Conservation (phyloP, 1,140 invertebrate genomes). For the Andrena cerasifolii region DNA sequence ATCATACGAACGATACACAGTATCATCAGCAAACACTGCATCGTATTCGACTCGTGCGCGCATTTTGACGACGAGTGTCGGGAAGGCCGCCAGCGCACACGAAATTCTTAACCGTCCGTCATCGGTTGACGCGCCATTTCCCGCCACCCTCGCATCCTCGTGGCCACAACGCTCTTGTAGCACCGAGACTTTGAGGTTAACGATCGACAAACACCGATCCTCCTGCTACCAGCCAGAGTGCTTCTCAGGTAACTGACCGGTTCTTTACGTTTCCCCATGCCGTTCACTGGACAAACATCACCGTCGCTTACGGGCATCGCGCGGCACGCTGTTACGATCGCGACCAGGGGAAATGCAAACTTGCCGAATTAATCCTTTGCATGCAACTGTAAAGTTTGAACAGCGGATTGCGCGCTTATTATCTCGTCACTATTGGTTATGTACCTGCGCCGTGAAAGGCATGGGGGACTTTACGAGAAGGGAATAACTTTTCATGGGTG, state of each 20-base stretch:
- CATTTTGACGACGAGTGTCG: slow-evolving; percentile 58
- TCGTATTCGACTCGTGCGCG: slow-evolving; percentile 52
- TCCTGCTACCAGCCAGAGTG: slow-evolving; percentile 52
- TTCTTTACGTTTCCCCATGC: slow-evolving; percentile 54
- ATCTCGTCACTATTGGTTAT: not conserved
- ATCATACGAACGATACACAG: slow-evolving; percentile 50
- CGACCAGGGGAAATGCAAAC: not conserved
- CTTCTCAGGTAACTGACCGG: slow-evolving; percentile 67
- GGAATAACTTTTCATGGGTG: too few species aligned
- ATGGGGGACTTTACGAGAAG: too few species aligned
- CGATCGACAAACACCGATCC: slow-evolving; percentile 38
- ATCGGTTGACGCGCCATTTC: slow-evolving; percentile 22
- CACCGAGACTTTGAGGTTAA: slow-evolving; percentile 19
- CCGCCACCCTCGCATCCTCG: slow-evolving; percentile 28
- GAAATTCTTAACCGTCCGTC: slow-evolving; percentile 16
- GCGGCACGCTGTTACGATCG: slow-evolving; percentile 6
- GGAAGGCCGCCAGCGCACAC: slow-evolving; percentile 4
- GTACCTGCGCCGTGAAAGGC: too few species aligned
- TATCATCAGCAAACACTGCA: slow-evolving; percentile 60
- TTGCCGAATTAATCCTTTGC: slow-evolving; percentile 26
- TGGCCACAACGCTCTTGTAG: not conserved
- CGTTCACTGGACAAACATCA: slow-evolving; percentile 66
- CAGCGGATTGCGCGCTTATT: not conserved
- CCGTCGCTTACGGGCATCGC: slow-evolving; percentile 37
- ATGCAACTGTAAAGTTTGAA: slow-evolving; percentile 16